Percentiles rank a stretch among this genome's conserved stretches.
Evolutionary conservation across 2,888 invertebrate genomes (phyloP).

Genomic region (Ephialtes manifestator): DNA sequence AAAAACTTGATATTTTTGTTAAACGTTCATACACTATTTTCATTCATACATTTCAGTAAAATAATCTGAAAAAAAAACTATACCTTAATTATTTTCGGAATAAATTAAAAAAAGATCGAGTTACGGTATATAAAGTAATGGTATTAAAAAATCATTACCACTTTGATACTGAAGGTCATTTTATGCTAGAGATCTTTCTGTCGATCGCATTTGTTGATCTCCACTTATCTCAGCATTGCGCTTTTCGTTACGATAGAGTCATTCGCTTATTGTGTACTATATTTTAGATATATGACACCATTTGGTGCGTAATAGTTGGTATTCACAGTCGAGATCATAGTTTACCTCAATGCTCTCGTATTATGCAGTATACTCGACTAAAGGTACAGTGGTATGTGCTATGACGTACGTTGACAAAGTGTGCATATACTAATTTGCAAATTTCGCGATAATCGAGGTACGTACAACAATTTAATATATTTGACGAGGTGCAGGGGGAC

Average conservation of each 20-base stretch:
- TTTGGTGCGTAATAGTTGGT: background rate
- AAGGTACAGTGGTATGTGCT: constrained; percentile 5
- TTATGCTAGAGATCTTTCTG: background rate
- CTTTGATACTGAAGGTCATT: background rate
- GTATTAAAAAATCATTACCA: background rate
- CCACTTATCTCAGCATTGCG: background rate
- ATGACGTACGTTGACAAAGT: constrained; percentile 38
- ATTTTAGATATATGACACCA: background rate
- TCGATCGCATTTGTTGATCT: constrained; percentile 1
- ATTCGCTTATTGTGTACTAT: constrained; percentile 3
- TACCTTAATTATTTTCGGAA: too few relatives aligned
- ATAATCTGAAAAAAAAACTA: too few relatives aligned
- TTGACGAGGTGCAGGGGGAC: background rate
- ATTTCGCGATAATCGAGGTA: constrained; percentile 23
- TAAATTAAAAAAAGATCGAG: too few relatives aligned
- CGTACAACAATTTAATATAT: background rate
- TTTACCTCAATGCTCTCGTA: background rate
- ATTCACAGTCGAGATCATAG: background rate
- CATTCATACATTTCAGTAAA: too few relatives aligned
- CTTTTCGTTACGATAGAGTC: background rate
- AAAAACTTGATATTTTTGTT: too few relatives aligned
- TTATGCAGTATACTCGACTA: constrained; percentile 5
- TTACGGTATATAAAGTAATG: background rate
- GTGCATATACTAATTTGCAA: constrained; percentile 51
- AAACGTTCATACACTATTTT: too few relatives aligned